Base-by-base conservation (phyloP, 2,797 vertebrate genomes). In the Xenopus petersii region DNA sequence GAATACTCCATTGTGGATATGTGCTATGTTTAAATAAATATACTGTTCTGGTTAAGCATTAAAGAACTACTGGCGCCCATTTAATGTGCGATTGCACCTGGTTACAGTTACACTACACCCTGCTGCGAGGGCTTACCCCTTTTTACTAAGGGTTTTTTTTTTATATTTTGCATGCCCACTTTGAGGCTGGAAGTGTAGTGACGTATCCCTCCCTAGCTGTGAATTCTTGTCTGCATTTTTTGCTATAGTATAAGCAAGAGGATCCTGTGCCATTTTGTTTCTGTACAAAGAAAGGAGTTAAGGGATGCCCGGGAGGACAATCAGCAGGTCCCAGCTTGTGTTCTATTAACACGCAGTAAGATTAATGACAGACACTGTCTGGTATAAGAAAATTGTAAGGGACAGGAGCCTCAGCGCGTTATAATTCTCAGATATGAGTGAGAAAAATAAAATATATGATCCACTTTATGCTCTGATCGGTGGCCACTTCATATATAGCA, bases 331-430 rank as follows among this genome's bases (percentile, higher is more conserved):
- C 61, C 75, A 73, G 75, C 65, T 70, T 78, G 71, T 69, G 75
- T 73, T 78, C 75, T 42, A 78, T 78, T 78, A 78, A 64, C 75
- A 78, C 65, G 58, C 69, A 15, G 61, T 49, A 64, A 69, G 76
- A 79, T 79, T 79, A 70, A 79, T 79, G 76, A 72, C 54, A 79
- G 65, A 70, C 54, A 51, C 51, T 73, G 71, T 73, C 54, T 70
- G 60, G 17, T 73, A 58, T 73, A 79, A 77, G 70, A 49, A 73
- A 30, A 73, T 24, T 59, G 17, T 16, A 24, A 58, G 54, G 49
- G 56, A 77, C 71, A 64, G 26, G 65, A 64, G 71, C 71, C 36
- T 47, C 71, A 70, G 76, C 61, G 7, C 59, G 71, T 24, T 30
- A 71, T 26, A 63, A 63, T 73, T 73, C 66, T 49, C 59, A 49